Base-by-base conservation (phyloP, 2,113 vertebrate species). In the Procavia capensis region DNA sequence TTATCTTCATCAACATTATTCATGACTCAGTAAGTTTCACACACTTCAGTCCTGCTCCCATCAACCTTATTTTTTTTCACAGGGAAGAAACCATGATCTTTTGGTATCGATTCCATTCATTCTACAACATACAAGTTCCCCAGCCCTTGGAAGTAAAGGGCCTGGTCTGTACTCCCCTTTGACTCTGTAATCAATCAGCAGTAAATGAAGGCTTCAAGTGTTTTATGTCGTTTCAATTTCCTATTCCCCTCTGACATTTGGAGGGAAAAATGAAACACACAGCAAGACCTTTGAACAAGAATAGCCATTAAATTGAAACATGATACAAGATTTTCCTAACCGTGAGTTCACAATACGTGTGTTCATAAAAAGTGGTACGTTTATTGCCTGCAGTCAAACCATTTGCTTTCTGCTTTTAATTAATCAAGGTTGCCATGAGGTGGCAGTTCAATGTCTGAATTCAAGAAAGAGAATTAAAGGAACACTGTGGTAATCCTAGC, bases 101-200 rank as follows among this genome's bases (percentile, higher is more conserved):
- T 47, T 72, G 16, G 6, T 70, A 17, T 78, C 82, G 94, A 7
- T 70, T 87, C 45, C 39, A 59, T 87, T 92, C 59, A 76, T 88
- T 90, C 72, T 85, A 78, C 57, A 50, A 41, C 50, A 96, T 11
- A 57, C 24, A 50, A 64, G 43, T 50, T 92, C 57, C 81, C 91
- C 72, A 41, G 39, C 43, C 81, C 88, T 75, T 94, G 81, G 86
- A 90, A 88, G 87, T 13, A 84, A 34, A 92, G 82, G 39, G 86
- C 14, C 36, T 81, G 43, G 36, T 87, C 54, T 45, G 88, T 85
- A 70, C 76, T 90, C 76, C 59, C 43, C 93, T 96, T 90, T 96
- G 88, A 78, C 84, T 94, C 87, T 85, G 39, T 94, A 96, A 97
- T 96, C 96, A 97, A 95, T 94, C 93, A 88, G 95, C 81, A 94